phyloP scores from a whole-genome alignment of 1,140 invertebrate genomes.

The Sycophaga agraensis region DNA sequence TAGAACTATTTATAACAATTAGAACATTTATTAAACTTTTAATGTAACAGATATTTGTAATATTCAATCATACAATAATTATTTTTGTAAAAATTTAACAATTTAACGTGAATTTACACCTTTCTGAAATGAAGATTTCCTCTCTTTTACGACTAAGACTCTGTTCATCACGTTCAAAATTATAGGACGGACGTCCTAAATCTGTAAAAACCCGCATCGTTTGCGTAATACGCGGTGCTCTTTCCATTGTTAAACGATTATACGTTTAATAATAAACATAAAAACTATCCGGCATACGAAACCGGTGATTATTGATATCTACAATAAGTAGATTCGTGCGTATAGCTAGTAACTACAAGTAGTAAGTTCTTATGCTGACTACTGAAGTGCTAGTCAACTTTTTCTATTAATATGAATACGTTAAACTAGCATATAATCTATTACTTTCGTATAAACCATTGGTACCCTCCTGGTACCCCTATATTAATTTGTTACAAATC shows the following conservation, averaged over 20 bases:
- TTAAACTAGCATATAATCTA: no score
- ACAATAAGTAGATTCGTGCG: no score
- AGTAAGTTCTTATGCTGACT: no score
- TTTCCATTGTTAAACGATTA: conserved; percentile 36
- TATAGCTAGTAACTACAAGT: no score
- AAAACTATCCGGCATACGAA: not conserved
- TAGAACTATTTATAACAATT: not conserved
- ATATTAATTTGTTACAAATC: no score
- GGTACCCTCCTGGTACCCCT: no score
- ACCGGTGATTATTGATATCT: no score
- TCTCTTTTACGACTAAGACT: conserved; percentile 38
- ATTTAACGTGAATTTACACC: not conserved
- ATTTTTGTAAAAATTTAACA: not conserved
- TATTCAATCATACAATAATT: not conserved
- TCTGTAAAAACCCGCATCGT: conserved; percentile 46
- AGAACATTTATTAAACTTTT: not conserved
- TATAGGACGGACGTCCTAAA: conserved; percentile 36
- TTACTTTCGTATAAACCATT: no score
- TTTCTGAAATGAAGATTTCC: no score
- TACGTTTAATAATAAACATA: not conserved
- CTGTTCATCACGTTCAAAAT: conserved; percentile 38
- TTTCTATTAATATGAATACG: no score
- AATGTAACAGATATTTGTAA: not conserved
- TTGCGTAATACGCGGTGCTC: conserved; percentile 46
- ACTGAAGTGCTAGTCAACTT: no score